Base-by-base conservation (phyloP, 2,113 vertebrate genomes). In the Toxostoma redivivum region DNA sequence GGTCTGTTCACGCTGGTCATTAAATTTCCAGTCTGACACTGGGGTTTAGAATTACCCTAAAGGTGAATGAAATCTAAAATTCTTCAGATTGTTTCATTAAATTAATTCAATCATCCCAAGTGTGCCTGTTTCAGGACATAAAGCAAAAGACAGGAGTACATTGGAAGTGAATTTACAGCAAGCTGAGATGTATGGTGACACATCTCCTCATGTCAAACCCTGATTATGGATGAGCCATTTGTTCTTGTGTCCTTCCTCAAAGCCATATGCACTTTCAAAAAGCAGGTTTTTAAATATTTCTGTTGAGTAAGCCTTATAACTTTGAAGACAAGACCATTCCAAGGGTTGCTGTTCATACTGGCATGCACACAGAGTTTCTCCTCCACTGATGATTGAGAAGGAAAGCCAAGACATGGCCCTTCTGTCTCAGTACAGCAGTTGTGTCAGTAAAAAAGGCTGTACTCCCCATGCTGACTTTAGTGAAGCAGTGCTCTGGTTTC, bases 201-300 rank as follows among this genome's bases (percentile, higher is more conserved):
- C 13, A 80, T 94, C 54, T 76, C 45, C 72, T 92, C 48, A 25
- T 57, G 82, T 94, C 95, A 97, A 61, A 74, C 21, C 31, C 58
- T 81, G 70, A 67, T 97, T 89, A 90, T 69, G 50, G 72, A 95
- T 74, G 83, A 82, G 45, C 40, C 30, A 47, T 92, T 90, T 88
- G 87, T 65, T 94, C 82, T 85, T 89, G 65, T 56, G 77, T 66
- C 85, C 71, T 93, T 92, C 76, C 37, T 81, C 65, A 84, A 33
- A 77, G 37, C 21, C 62, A 56, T 11, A 8, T 5, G 6, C 23
- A 71, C 16, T 78, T 86, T 73, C 18, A 83, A 79, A 86, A 84
- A 33, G 3, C 15, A 73, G 31, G 3, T 61, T 95, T 81, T 87
- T 17, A 69, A 88, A 40, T 31, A 51, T 83, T 77, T 74, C 37